phyloP scores from a whole-genome alignment of 2,888 invertebrate genomes.

The Trachelus stipa region DNA sequence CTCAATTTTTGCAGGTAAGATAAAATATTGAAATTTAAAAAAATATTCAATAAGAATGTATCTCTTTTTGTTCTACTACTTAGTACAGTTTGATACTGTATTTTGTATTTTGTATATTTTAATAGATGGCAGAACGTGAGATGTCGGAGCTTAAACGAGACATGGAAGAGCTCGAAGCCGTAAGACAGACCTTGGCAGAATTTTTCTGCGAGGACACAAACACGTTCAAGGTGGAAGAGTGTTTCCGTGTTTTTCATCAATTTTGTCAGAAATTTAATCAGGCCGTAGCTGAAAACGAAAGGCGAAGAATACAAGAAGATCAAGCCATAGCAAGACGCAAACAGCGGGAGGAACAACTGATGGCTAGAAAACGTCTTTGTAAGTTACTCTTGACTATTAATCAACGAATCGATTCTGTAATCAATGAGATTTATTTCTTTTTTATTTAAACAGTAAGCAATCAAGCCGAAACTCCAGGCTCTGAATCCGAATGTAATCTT shows the following conservation, averaged over 20 bases:
- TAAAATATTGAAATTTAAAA: slow-evolving; percentile 24
- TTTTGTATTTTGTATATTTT: slow-evolving; percentile 26
- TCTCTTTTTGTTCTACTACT: background rate
- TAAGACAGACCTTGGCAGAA: slow-evolving; percentile 84
- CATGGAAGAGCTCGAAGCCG: slow-evolving; percentile 84
- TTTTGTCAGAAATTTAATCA: slow-evolving; percentile 90
- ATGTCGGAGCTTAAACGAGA: slow-evolving; percentile 81
- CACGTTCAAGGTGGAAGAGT: slow-evolving; percentile 93
- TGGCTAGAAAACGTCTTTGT: slow-evolving; percentile 74
- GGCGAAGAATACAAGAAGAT: slow-evolving; percentile 85
- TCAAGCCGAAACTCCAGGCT: slow-evolving; percentile 79
- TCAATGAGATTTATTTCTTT: slow-evolving; percentile 9
- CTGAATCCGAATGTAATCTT: slow-evolving; percentile 79
- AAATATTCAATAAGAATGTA: background rate
- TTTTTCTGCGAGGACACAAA: slow-evolving; percentile 95
- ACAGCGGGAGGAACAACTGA: slow-evolving; percentile 79
- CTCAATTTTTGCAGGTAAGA: slow-evolving; percentile 82
- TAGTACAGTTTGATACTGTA: background rate
- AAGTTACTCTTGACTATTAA: slow-evolving; percentile 41
- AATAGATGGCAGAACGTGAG: slow-evolving; percentile 82
- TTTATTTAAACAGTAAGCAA: slow-evolving; percentile 69
- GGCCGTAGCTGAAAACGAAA: slow-evolving; percentile 86
- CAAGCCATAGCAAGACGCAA: slow-evolving; percentile 84
- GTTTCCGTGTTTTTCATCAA: slow-evolving; percentile 88
- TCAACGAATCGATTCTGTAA: background rate